Base-by-base conservation (phyloP, 2,888 invertebrate species). In the Elysia crispata region DNA sequence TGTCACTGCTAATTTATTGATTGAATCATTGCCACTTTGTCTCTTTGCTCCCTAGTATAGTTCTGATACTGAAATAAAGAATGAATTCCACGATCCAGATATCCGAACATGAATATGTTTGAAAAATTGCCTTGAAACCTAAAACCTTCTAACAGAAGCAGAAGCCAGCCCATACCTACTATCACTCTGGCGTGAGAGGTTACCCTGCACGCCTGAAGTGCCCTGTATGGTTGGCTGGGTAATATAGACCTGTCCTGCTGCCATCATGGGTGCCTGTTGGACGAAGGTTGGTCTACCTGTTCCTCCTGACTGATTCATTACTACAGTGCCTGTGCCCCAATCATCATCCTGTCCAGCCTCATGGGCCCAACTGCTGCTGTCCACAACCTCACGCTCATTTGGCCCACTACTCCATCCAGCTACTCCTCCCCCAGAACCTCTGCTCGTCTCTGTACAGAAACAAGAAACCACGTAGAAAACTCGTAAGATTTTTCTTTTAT, bases 331-430 rank as follows among this genome's bases (percentile, higher is more conserved):
- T 23, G 72, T 78, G 15, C 74, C 80, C 50, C 82, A 81, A 6
- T 82, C 85, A 31, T 83, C 85, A 20, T 82, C 85, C 20, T 80
- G 83, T 18, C 77, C 80, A 76, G 81, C 67, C 54, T 73, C 41
- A 33, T 79, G 54, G 6, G 78, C 49, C 28, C 80, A 81, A n/a
- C 79, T 79, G 83, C 85, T 83, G 41, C 72, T 57, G n/a, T 54
- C 66, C 20, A 83, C 82, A 25, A 82, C 28, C 66, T 83, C 83
- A 31, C 79, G 54, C 23, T 83, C 79, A 23, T 67, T 77, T 25
- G 81, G 81, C 28, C 74, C 80, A 33, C 82, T 83, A 41, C 5
- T 41, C 86, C 86, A 86, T 0, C 76, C 18, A 64, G 76, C 76
- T 8, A 76, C 62, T 11, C 79, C 76, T 5, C 57, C 79, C 18